Evolutionary conservation across 2,113 vertebrate species (phyloP).

Genomic region (Chionodraco myersi): DNA sequence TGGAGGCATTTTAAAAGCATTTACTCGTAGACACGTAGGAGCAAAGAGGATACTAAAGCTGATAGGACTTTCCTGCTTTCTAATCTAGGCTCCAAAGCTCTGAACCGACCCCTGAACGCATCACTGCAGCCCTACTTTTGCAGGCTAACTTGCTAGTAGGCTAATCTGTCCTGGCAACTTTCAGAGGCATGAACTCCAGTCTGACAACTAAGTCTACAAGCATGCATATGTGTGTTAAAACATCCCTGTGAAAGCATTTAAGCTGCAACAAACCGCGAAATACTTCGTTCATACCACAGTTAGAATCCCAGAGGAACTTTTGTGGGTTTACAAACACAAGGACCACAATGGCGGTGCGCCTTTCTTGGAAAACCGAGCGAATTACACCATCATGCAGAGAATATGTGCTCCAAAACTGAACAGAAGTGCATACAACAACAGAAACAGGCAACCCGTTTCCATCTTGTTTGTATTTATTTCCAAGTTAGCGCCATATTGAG

Average conservation of each 20-base stretch:
- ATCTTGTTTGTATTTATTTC: conserved; percentile 31
- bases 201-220: neutral
- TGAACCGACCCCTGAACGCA: conserved; percentile 20
- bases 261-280: neutral
- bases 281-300: neutral
- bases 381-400: neutral
- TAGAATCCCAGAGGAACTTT: conserved; percentile 67
- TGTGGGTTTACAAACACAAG: conserved; percentile 52
- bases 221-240: neutral
- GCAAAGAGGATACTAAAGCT: too few species aligned
- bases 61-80: neutral
- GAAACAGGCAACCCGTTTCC: neutral
- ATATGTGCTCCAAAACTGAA: neutral
- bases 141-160: conserved; percentile 59
- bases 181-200: neutral
- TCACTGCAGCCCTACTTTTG: conserved; percentile 30
- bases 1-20: accelerated
- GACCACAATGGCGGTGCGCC: conserved; percentile 72
- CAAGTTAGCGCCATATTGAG: conserved; percentile 82
- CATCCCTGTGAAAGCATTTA: neutral
- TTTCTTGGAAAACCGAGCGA: conserved; percentile 33
- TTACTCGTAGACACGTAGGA: neutral
- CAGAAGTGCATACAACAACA: neutral
- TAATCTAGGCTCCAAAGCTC: neutral
- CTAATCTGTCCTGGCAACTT: conserved; percentile 57